Conservation (phyloP, 2,888 invertebrate species). For the Celastrina argiolus region DNA sequence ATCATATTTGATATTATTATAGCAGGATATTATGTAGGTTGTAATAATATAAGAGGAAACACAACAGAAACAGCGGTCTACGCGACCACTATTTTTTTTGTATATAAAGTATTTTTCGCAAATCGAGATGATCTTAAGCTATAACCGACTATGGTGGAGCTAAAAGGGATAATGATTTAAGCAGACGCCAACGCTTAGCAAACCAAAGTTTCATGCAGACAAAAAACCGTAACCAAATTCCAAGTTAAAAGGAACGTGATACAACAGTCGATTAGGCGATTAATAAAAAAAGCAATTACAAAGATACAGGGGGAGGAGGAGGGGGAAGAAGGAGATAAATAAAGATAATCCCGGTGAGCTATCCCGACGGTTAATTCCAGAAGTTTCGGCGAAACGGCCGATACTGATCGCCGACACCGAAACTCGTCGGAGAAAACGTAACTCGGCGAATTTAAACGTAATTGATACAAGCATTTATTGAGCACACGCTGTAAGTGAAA, state of each 20-base stretch:
- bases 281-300: constrained; percentile 40
- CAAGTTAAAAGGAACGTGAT: constrained; percentile 12
- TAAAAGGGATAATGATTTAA: too few species aligned
- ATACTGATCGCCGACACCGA: constrained; percentile 33
- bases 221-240: background rate
- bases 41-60: too few species aligned
- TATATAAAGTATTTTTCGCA: too few species aligned
- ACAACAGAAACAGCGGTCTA: too few species aligned
- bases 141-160: too few species aligned
- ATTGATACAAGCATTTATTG: background rate
- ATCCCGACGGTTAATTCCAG: constrained; percentile 39
- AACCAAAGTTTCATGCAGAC: background rate
- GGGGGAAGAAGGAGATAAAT: constrained; percentile 44
- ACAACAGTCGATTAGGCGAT: constrained; percentile 30
- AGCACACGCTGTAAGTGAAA: too few species aligned
- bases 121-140: too few species aligned
- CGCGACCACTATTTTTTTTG: too few species aligned
- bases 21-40: too few species aligned
- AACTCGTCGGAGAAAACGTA: background rate
- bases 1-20: too few species aligned
- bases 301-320: constrained; percentile 33
- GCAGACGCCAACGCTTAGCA: too few species aligned
- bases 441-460: background rate
- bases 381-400: constrained; percentile 45
- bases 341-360: constrained; percentile 43